Conservation (phyloP, 2,113 vertebrate genomes). For the Paramisgurnus dabryanus region DNA sequence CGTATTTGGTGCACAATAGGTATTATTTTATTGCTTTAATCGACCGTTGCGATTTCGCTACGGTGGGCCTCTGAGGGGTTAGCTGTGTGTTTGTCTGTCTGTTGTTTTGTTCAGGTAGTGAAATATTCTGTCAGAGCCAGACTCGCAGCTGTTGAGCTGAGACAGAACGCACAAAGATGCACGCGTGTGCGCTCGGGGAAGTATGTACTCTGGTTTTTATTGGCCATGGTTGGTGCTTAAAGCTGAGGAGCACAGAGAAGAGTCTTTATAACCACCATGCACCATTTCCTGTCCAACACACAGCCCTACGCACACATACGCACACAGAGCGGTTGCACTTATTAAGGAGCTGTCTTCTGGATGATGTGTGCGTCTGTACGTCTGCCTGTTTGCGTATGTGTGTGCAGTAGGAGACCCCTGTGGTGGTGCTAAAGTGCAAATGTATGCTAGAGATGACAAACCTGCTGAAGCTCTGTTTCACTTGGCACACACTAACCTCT, state of each 20-base stretch:
- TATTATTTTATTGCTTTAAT: too few relatives aligned
- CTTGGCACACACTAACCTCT: slow-evolving; percentile 46
- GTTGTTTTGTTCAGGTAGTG: slow-evolving; percentile 22
- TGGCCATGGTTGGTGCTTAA: slow-evolving; percentile 56
- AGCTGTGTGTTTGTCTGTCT: slow-evolving; percentile 21
- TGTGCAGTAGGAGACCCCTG: slow-evolving; percentile 45
- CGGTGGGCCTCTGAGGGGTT: neutral
- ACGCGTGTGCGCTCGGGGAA: slow-evolving; percentile 63
- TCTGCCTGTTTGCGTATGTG: neutral
- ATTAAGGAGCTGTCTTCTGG: slow-evolving; percentile 7
- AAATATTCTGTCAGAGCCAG: slow-evolving; percentile 41
- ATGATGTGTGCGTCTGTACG: slow-evolving; percentile 20
- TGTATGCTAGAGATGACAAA: slow-evolving; percentile 59
- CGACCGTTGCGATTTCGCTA: too few relatives aligned
- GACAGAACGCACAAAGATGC: slow-evolving; percentile 28
- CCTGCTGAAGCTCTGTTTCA: slow-evolving; percentile 56
- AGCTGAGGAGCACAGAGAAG: slow-evolving; percentile 49
- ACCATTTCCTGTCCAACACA: slow-evolving; percentile 51
- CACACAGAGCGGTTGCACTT: slow-evolving; percentile 24
- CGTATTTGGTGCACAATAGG: too few relatives aligned
- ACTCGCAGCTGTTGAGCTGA: slow-evolving; percentile 45
- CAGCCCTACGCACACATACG: slow-evolving; percentile 38
- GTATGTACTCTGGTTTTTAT: slow-evolving; percentile 90
- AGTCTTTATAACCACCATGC: slow-evolving; percentile 50
- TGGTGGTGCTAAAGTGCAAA: slow-evolving; percentile 59